Percentiles rank a stretch among this genome's conserved stretches.
phyloP scores from a whole-genome alignment of 2,797 vertebrate genomes.

The Helarctos malayanus region DNA sequence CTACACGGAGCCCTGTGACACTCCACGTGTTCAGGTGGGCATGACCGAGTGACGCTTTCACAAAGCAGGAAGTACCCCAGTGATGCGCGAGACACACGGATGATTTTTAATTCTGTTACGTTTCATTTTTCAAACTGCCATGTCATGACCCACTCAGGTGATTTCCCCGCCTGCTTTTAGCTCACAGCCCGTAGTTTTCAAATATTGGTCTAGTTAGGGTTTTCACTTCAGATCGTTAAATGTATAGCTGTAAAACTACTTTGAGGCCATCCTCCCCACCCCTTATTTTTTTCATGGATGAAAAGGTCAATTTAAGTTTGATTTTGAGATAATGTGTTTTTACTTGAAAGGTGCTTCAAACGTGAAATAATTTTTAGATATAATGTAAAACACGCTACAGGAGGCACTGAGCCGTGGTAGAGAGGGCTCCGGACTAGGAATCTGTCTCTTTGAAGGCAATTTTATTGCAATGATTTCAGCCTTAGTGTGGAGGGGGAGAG shows the following conservation, averaged over 20 bases:
- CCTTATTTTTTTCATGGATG: background rate
- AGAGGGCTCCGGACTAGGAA: background rate
- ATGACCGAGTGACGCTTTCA: background rate
- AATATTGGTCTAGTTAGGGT: background rate
- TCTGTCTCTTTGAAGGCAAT: conserved; percentile 44
- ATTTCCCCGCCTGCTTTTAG: conserved; percentile 40
- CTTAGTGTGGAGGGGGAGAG: background rate
- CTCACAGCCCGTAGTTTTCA: conserved; percentile 24
- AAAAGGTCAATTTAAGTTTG: conserved; percentile 33
- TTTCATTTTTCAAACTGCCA: conserved; percentile 36
- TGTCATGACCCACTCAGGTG: background rate
- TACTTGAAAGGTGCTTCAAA: conserved; percentile 57
- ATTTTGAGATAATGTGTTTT: conserved; percentile 58
- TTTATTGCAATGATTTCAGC: conserved; percentile 18
- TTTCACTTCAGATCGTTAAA: conserved; percentile 49
- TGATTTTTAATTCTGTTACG: background rate
- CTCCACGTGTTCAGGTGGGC: background rate
- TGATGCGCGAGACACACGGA: background rate
- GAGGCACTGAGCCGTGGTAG: background rate
- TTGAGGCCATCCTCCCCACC: background rate
- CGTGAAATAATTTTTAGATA: conserved; percentile 35
- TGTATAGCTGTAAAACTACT: background rate
- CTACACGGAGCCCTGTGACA: background rate
- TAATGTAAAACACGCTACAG: conserved; percentile 4
- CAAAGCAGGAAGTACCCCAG: background rate